phyloP scores from a whole-genome alignment of 2,888 invertebrate species.

The Parnassius orleans region DNA sequence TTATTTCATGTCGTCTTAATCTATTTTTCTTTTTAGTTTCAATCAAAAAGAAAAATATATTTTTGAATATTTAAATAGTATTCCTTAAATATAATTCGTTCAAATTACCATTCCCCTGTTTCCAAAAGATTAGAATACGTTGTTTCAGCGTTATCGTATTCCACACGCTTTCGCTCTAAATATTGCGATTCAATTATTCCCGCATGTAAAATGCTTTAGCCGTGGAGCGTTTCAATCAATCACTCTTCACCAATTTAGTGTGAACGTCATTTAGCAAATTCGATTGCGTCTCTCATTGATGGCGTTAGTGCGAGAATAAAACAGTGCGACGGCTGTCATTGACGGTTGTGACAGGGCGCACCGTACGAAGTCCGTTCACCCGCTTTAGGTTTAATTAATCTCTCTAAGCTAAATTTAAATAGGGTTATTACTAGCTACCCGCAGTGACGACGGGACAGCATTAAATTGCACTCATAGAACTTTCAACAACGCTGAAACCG shows the following conservation, averaged over 20 bases:
- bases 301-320: constrained; percentile 66
- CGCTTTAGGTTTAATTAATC: constrained; percentile 66
- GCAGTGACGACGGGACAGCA: constrained; percentile 8
- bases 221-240: constrained; percentile 66
- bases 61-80: too few species aligned
- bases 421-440: constrained; percentile 47
- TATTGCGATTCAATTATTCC: constrained; percentile 65
- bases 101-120: too few species aligned
- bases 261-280: constrained; percentile 74
- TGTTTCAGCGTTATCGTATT: constrained; percentile 21
- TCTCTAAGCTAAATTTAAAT: constrained; percentile 71
- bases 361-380: constrained; percentile 45
- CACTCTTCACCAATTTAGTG: constrained; percentile 71
- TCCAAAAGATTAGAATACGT: neutral
- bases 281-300: constrained; percentile 68
- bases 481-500: constrained; percentile 2
- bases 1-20: too few species aligned
- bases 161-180: constrained; percentile 43
- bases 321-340: constrained; percentile 65
- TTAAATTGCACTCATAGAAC: constrained; percentile 4
- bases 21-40: too few species aligned
- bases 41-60: too few species aligned
- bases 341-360: constrained; percentile 65
- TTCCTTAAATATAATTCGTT: too few species aligned
- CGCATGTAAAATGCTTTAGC: constrained; percentile 58